Percentiles rank a stretch among this genome's conserved stretches.
Conservation (phyloP, 2,113 vertebrate genomes). For the Synodontis membranacea region DNA sequence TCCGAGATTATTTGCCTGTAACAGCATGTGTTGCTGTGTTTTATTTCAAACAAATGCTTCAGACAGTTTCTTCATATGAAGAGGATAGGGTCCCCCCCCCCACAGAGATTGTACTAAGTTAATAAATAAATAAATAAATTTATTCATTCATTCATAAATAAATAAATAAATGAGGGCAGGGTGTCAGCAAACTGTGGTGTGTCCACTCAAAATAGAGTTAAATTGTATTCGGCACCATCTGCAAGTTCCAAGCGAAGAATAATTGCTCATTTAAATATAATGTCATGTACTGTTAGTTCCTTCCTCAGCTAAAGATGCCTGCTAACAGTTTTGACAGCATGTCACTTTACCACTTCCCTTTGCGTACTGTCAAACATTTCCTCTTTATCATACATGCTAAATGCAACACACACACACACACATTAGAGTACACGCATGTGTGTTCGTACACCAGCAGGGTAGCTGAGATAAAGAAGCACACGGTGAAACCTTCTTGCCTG, state of each 20-base stretch:
- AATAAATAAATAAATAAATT: not conserved
- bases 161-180: not conserved
- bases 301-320: not conserved
- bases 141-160: too few species aligned
- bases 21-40: not conserved
- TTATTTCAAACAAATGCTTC: not conserved
- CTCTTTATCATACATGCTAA: constrained; percentile 36
- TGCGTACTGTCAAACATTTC: constrained; percentile 34
- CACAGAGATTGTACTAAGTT: not conserved
- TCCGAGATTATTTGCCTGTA: not conserved
- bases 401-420: constrained; percentile 9
- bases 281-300: not conserved
- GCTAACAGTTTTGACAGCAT: constrained; percentile 19
- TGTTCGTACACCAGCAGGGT: not conserved
- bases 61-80: not conserved
- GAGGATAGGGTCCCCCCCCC: not conserved
- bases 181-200: not conserved
- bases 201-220: too few species aligned
- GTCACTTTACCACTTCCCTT: constrained; percentile 39
- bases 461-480: constrained; percentile 28
- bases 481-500: constrained; percentile 9
- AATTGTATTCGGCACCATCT: not conserved
- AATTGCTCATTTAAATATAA: not conserved
- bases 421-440: not conserved
- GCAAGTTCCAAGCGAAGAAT: not conserved